Evolutionary conservation across 2,888 invertebrate species (phyloP), one percentile per base, ranked within the genome.

Genomic region (Zaprionus lineosus): DNA sequence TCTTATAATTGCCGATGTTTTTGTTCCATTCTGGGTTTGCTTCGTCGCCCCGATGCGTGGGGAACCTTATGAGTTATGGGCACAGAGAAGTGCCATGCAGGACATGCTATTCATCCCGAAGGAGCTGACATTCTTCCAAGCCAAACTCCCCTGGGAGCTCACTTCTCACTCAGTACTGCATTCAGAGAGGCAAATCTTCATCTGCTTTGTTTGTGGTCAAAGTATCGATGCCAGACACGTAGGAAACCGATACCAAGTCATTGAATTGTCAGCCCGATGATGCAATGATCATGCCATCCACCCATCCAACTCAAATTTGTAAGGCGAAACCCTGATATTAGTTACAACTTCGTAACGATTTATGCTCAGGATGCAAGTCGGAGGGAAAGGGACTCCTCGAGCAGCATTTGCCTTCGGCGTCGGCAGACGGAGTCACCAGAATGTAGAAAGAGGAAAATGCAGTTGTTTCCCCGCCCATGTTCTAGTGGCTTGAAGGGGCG

Each of bases 1-100:
- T 74, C 68, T 69, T 70, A 79, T 78, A 78, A 78, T 78, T 78
- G 77, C 79, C 41, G 69, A 37, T 53, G 55, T 83, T 78, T 77
- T 73, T 69, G 43, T 52, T 48, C 51, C 51, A 36, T 47, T 57
- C 60, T 57, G 55, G 55, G 39, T 28, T 28, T 6, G 8, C 24
- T 24, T 24, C 2, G 24, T 8, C 24, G 11, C 28, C 44, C 48
- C 9, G 14, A 7, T 24, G 24, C 43, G 46, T 50, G 39, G 48
- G 40, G 44, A 43, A 56, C 68, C 58, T 58, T 63, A 58, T 74
- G 72, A 82, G 47, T 69, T 69, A 74, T 78, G 53, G 59, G 40
- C 51, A 43, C 55, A 39, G 29, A 48, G 61, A 67, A 67, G 71
- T 77, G 68, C 62, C 74, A 64, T 47, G 33, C 47, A n/a, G 39